Evolutionary conservation across 2,797 vertebrate species (phyloP).

Genomic region (Megalops cyprinoides): DNA sequence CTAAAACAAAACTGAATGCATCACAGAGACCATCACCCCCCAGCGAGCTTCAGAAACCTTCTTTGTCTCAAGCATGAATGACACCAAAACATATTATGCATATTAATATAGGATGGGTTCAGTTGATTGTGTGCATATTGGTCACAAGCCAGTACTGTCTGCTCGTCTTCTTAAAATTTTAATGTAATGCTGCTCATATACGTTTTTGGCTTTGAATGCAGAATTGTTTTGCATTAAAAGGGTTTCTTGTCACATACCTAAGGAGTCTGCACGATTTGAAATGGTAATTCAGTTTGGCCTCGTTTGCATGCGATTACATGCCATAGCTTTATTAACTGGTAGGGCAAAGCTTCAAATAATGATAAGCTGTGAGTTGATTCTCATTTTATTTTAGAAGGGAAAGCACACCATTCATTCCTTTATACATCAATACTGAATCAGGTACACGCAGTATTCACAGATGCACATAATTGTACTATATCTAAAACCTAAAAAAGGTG

Average conservation of each 20-base stretch:
- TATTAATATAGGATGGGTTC: slow-evolving; percentile 68
- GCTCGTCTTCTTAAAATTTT: neutral
- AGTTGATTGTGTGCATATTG: neutral
- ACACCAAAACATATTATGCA: slow-evolving; percentile 77
- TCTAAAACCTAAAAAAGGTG: too few relatives aligned
- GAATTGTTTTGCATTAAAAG: neutral
- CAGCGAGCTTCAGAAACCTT: slow-evolving; percentile 48
- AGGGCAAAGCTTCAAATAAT: neutral
- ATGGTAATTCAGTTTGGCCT: neutral
- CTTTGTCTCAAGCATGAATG: slow-evolving; percentile 71
- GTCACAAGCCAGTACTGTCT: neutral
- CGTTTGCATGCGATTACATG: too few relatives aligned
- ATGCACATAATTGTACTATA: too few relatives aligned
- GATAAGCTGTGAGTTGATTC: neutral
- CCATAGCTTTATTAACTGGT: too few relatives aligned
- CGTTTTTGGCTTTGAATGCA: neutral
- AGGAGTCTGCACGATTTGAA: too few relatives aligned
- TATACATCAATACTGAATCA: too few relatives aligned
- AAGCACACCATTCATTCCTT: too few relatives aligned
- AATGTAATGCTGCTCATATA: neutral
- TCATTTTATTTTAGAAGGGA: neutral
- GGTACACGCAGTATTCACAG: too few relatives aligned
- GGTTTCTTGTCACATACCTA: neutral
- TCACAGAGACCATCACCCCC: slow-evolving; percentile 63
- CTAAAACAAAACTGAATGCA: slow-evolving; percentile 59